Conservation (phyloP, 2,888 invertebrate species). For the Heliconius ethilla region DNA sequence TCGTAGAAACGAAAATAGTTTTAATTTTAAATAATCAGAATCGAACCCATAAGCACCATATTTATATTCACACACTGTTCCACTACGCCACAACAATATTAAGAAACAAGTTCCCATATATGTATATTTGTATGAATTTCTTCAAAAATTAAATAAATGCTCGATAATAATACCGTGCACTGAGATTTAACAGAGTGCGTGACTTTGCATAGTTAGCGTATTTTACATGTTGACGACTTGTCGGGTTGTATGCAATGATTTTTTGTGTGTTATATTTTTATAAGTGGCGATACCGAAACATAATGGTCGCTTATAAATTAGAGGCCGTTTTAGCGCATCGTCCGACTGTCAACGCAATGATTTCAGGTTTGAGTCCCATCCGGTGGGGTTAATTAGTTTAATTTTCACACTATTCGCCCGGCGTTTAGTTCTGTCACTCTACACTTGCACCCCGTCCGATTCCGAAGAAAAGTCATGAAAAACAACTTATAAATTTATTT, state of each 20-base stretch:
- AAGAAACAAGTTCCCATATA: not conserved
- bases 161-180: constrained; percentile 73
- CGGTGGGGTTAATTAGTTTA: too few relatives aligned
- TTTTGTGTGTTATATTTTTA: constrained; percentile 3
- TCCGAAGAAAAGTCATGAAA: too few relatives aligned
- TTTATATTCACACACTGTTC: not conserved
- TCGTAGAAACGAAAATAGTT: not conserved
- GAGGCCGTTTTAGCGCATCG: not conserved
- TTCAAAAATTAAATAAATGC: constrained; percentile 77
- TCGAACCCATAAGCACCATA: not conserved
- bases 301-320: not conserved
- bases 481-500: too few relatives aligned
- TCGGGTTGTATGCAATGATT: constrained; percentile 12
- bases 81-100: not conserved
- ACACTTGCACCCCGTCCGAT: too few relatives aligned
- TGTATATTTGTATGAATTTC: constrained; percentile 46
- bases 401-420: too few relatives aligned
- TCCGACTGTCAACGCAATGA: not conserved
- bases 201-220: constrained; percentile 76
- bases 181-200: constrained; percentile 73
- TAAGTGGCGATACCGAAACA: not conserved
- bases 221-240: constrained; percentile 47
- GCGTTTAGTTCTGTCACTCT: too few relatives aligned
- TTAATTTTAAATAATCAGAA: not conserved
- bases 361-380: not conserved